Evolutionary conservation across 2,888 invertebrate genomes (phyloP), one percentile per base, ranked within the genome.

Genomic region (Meghimatium bilineatum): DNA sequence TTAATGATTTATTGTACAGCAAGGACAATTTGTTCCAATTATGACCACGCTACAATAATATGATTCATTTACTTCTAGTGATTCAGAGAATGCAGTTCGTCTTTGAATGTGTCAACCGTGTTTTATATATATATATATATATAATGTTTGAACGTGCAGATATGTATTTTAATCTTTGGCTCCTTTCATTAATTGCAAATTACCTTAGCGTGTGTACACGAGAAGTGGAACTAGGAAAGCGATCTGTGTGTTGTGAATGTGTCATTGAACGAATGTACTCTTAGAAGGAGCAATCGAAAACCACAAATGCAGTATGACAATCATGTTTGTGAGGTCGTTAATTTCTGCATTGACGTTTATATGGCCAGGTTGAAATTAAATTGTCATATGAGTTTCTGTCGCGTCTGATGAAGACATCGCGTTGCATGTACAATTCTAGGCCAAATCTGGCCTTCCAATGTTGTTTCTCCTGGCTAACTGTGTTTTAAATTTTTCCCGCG

Each of bases 381-480:
- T 49, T 49, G n/a, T 44, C 72, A 49, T 44, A 49, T 49, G 49
- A 49, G n/a, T n/a, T 74, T 74, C 49, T 49, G 49, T n/a, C 49
- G 44, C 17, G 29, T 44, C 29, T 44, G 44, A n/a, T 49, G 49
- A 44, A 74, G 49, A 74, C 72, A 74, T 29, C 72, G 72, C 29
- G 14, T 44, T 74, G 44, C 72, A 74, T 49, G 44, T 14, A 74
- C 44, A 44, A 74, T 74, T 74, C 44, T 74, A 49, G 49, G 44
- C 72, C 8, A 49, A 49, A 17, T 74, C 29, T n/a, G 29, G 72
- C 72, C n/a, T 49, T 44, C 3, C 49, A 1, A 29, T 17, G 17
- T 49, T 49, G 49, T 29, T n/a, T 49, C 49, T 74, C 49, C 44
- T 29, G n/a, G 44, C 29, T 29, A 44, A 14, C 26, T 44, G 36